phyloP scores from a whole-genome alignment of 2,888 invertebrate genomes.

The Muscina levida region DNA sequence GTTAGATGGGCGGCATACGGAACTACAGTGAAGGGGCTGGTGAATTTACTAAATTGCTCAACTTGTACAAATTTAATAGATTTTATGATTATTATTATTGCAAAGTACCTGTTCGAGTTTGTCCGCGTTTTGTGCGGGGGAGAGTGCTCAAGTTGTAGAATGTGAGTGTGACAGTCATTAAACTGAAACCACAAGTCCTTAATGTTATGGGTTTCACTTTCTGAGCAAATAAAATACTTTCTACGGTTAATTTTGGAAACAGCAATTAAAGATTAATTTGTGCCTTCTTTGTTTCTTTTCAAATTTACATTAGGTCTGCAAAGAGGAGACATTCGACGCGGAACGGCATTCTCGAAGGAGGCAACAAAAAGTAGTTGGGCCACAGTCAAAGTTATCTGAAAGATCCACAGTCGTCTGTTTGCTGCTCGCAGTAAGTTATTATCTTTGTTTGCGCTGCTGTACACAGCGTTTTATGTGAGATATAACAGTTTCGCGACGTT shows the following conservation, averaged over 20 bases:
- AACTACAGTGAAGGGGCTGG: not conserved
- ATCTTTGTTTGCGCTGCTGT: conserved; percentile 43
- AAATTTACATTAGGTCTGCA: conserved; percentile 29
- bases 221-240: conserved; percentile 58
- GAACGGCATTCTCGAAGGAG: too few species aligned
- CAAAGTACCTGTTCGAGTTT: conserved; percentile 52
- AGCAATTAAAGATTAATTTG: conserved; percentile 62
- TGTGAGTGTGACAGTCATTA: conserved; percentile 33
- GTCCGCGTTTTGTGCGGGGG: not conserved
- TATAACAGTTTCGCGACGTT: conserved; percentile 57
- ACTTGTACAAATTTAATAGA: conserved; percentile 60
- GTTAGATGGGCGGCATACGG: conserved; percentile 36
- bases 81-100: conserved; percentile 54
- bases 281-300: conserved; percentile 32
- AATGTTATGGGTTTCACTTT: conserved; percentile 62
- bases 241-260: conserved; percentile 46
- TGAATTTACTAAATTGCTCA: conserved; percentile 47
- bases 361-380: conserved; percentile 20
- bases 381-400: too few species aligned
- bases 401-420: conserved; percentile 26
- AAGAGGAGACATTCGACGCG: too few species aligned
- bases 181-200: conserved; percentile 56
- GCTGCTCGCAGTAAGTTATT: conserved; percentile 55
- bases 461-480: conserved; percentile 25
- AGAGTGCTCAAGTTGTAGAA: conserved; percentile 10